Evolutionary conservation across 2,888 invertebrate genomes (phyloP).

Genomic region (Subacronicta megacephala): DNA sequence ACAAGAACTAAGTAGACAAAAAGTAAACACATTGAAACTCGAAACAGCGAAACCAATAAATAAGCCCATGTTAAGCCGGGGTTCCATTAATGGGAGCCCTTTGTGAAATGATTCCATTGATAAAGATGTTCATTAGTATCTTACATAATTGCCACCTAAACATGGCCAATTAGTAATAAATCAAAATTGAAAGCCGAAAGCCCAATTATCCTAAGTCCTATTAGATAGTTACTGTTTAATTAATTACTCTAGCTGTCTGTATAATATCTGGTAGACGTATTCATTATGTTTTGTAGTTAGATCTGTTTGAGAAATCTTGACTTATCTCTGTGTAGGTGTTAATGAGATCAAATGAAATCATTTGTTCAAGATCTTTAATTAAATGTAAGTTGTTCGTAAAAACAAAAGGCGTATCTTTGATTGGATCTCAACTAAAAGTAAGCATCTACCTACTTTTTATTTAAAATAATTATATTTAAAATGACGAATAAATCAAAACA

Average conservation of each 20-base stretch:
- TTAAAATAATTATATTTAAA: no score
- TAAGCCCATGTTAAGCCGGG: slow-evolving; percentile 21
- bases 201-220: slow-evolving; percentile 51
- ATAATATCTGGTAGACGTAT: slow-evolving; percentile 11
- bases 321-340: slow-evolving; percentile 26
- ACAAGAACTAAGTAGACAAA: slow-evolving; percentile 42
- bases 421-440: no score
- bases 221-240: slow-evolving; percentile 53
- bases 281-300: slow-evolving; percentile 22
- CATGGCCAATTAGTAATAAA: slow-evolving; percentile 53
- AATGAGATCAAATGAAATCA: slow-evolving; percentile 25
- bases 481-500: no score
- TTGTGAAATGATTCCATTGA: slow-evolving; percentile 21
- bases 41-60: slow-evolving; percentile 46
- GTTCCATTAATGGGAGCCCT: slow-evolving; percentile 26
- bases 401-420: slow-evolving; percentile 8
- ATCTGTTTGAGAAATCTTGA: slow-evolving; percentile 10
- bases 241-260: slow-evolving; percentile 43
- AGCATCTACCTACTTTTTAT: no score
- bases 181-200: slow-evolving; percentile 49
- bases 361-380: slow-evolving; percentile 28
- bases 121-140: slow-evolving; percentile 32
- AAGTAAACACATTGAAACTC: slow-evolving; percentile 48
- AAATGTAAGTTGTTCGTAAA: slow-evolving; percentile 3
- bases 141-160: slow-evolving; percentile 34